Percentiles rank a stretch among this genome's conserved stretches.
These are phyloP conservation scores for Huso huso DNA, from an alignment of 2,797 vertebrate genomes.

Conservation along the genomic window DNA sequence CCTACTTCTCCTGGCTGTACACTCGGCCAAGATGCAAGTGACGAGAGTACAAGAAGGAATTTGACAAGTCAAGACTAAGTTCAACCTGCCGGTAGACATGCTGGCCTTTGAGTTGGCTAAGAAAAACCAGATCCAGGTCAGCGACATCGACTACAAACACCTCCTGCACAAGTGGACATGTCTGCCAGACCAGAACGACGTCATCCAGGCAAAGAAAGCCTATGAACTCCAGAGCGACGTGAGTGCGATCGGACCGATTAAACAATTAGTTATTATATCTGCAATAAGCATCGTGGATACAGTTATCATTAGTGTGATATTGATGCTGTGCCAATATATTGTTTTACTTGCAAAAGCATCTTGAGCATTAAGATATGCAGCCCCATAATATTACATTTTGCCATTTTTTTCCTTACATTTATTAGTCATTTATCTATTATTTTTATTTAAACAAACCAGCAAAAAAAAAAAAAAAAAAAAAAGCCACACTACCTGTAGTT, in stretches of 20 bases:
- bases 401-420: too few relatives aligned
- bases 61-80: conserved; percentile 83
- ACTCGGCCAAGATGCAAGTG: conserved; percentile 80
- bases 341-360: too few relatives aligned
- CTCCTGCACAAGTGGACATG: conserved; percentile 84
- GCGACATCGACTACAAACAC: conserved; percentile 77
- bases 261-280: neutral
- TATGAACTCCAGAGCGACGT: conserved; percentile 88
- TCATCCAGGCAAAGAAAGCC: conserved; percentile 82
- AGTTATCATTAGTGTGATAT: too few relatives aligned
- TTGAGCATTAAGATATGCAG: too few relatives aligned
- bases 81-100: conserved; percentile 80
- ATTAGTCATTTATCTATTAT: too few relatives aligned
- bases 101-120: conserved; percentile 73
- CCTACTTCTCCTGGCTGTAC: conserved; percentile 70
- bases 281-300: neutral
- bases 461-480: too few relatives aligned
- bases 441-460: too few relatives aligned
- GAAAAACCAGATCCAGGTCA: conserved; percentile 79
- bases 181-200: conserved; percentile 82
- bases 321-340: too few relatives aligned
- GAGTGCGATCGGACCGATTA: conserved; percentile 30
- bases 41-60: conserved; percentile 82
- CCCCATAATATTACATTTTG: too few relatives aligned
- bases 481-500: too few relatives aligned